phyloP scores from a whole-genome alignment of 1,140 invertebrate species.

The Yoshiicerus persimilis region DNA sequence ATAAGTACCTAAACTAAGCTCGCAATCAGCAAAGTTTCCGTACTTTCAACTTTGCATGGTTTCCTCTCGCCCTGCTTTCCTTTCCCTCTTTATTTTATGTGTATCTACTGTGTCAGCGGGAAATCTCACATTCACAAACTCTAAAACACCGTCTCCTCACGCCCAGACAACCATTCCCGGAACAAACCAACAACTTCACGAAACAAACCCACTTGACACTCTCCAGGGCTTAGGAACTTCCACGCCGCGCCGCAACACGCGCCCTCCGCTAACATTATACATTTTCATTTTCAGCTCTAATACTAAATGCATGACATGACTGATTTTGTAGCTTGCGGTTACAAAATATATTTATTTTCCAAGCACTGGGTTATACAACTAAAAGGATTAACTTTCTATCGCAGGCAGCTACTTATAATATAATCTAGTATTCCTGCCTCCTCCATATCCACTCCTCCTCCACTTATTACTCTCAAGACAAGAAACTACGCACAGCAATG shows the following conservation, averaged over 20 bases:
- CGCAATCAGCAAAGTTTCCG: background rate
- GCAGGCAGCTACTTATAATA: too few relatives aligned
- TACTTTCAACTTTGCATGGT: background rate
- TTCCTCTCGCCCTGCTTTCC: background rate
- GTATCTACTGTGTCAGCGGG: background rate
- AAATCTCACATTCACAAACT: background rate
- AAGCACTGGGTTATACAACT: background rate
- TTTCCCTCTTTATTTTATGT: background rate
- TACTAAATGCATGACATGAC: background rate
- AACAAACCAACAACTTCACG: too few relatives aligned
- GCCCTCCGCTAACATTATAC: background rate
- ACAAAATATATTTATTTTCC: background rate
- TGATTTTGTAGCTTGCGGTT: background rate
- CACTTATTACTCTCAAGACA: background rate
- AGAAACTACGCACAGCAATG: background rate
- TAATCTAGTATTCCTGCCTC: too few relatives aligned
- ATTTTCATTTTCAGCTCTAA: background rate
- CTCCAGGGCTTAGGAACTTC: too few relatives aligned
- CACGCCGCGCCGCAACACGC: background rate
- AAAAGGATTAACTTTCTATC: background rate
- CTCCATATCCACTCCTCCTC: too few relatives aligned
- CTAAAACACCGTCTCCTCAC: too few relatives aligned
- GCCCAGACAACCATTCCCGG: too few relatives aligned
- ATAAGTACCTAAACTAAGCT: background rate
- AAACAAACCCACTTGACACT: too few relatives aligned